Evolutionary conservation across 2,888 invertebrate species (phyloP).

Genomic region (Pegoplata infirma): DNA sequence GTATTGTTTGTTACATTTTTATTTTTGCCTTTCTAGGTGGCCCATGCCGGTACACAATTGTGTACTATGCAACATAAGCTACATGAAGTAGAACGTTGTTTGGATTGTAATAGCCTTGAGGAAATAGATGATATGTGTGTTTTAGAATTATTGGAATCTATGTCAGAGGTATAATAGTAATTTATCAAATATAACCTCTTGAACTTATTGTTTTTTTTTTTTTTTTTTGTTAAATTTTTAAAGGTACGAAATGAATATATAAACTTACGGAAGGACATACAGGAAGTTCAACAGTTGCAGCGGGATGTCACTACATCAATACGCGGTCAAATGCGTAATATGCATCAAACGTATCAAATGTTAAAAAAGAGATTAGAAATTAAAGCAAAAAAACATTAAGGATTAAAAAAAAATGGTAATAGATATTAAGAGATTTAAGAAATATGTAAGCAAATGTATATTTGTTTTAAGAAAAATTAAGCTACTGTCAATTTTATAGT

Average conservation of each 20-base stretch:
- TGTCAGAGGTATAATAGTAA: slow-evolving; percentile 83
- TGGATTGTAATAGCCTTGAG: slow-evolving; percentile 70
- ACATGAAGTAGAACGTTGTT: slow-evolving; percentile 83
- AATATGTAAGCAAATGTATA: too few species aligned
- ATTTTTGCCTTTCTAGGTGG: slow-evolving; percentile 80
- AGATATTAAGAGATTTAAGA: too few species aligned
- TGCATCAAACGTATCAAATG: slow-evolving; percentile 86
- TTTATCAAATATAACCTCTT: not conserved
- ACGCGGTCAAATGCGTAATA: slow-evolving; percentile 82
- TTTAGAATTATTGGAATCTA: slow-evolving; percentile 85
- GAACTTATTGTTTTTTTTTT: not conserved
- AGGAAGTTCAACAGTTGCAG: slow-evolving; percentile 89
- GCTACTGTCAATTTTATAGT: too few species aligned
- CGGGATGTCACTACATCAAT: slow-evolving; percentile 87
- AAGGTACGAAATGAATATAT: slow-evolving; percentile 89
- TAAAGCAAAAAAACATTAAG: slow-evolving; percentile 41
- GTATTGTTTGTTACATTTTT: too few species aligned
- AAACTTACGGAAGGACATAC: slow-evolving; percentile 86
- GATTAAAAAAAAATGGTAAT: too few species aligned
- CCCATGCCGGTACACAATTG: slow-evolving; percentile 85
- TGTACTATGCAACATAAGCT: slow-evolving; percentile 87
- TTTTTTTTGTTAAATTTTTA: slow-evolving; percentile 72
- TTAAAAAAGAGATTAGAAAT: slow-evolving; percentile 84
- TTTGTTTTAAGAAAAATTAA: too few species aligned
- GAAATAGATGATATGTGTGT: slow-evolving; percentile 82